Percentiles rank a stretch among this genome's conserved stretches.
These are phyloP conservation scores for Glaucidium brasilianum DNA, from an alignment of 2,113 vertebrate species.

Conservation along the genomic window DNA sequence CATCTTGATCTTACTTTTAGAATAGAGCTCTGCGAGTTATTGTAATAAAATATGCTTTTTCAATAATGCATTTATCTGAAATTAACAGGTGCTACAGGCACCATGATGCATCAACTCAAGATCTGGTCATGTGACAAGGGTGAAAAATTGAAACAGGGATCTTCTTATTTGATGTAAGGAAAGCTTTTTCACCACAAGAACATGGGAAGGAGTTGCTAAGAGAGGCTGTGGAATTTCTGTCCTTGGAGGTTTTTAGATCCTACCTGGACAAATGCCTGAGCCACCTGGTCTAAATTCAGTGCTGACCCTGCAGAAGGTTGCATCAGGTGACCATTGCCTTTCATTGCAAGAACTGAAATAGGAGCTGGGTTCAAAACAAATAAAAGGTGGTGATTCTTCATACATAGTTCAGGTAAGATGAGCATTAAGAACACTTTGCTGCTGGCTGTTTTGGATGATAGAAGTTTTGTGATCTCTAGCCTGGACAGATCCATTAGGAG, in stretches of 20 bases:
- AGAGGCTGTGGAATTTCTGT: neutral
- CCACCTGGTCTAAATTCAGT: neutral
- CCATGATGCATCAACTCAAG: neutral
- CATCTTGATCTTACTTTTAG: neutral
- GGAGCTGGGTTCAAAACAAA: neutral
- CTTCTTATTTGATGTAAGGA: neutral
- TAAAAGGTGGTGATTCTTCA: neutral
- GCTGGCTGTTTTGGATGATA: neutral
- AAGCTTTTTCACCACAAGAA: neutral
- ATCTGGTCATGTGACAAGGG: neutral
- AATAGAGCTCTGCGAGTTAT: neutral
- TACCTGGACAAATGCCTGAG: neutral
- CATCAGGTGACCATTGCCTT: neutral
- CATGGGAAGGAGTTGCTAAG: neutral
- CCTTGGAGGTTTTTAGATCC: neutral
- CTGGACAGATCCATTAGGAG: neutral
- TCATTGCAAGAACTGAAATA: neutral
- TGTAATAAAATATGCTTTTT: neutral
- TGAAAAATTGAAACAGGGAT: neutral
- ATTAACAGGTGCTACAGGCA: neutral
- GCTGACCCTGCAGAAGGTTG: neutral
- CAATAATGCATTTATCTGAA: neutral
- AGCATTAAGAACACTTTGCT: neutral
- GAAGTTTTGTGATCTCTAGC: neutral
- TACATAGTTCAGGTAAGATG: neutral